A percentile compares a stretch with the other conserved stretches of the same genome.
Evolutionary conservation across 1,140 invertebrate species (phyloP).

Genomic region (Drosophila tani): DNA sequence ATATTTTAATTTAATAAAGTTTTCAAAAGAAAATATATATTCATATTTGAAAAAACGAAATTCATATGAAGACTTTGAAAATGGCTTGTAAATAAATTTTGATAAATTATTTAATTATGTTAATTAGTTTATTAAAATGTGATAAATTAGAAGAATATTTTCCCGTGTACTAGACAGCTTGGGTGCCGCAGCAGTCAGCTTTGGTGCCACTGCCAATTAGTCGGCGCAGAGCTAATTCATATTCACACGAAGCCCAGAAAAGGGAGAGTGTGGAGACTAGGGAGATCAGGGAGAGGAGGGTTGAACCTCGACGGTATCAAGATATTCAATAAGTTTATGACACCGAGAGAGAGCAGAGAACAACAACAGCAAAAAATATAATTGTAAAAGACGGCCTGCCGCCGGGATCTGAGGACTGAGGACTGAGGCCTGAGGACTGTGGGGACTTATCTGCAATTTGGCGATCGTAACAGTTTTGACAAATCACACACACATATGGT

Average conservation of each 20-base stretch:
- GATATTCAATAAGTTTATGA: constrained; percentile 79
- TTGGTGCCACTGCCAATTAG: constrained; percentile 58
- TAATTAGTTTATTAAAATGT: too few relatives aligned
- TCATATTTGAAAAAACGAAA: too few relatives aligned
- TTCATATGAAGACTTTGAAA: too few relatives aligned
- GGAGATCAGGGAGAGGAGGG: neutral
- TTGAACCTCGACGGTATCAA: constrained; percentile 41
- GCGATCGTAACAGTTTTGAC: constrained; percentile 84
- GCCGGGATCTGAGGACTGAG: constrained; percentile 6
- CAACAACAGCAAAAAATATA: constrained; percentile 27
- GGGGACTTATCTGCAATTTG: constrained; percentile 74
- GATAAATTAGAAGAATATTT: neutral
- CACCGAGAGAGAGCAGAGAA: constrained; percentile 11
- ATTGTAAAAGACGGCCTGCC: constrained; percentile 44
- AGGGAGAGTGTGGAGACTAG: neutral
- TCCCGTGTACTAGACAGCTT: neutral
- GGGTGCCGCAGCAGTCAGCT: constrained; percentile 32
- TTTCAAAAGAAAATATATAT: too few relatives aligned
- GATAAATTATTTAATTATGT: too few relatives aligned
- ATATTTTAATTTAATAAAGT: too few relatives aligned
- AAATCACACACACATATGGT: constrained; percentile 63
- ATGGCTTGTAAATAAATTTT: too few relatives aligned
- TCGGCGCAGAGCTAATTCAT: constrained; percentile 29
- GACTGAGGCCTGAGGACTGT: constrained; percentile 35
- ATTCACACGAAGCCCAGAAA: constrained; percentile 31